Base-by-base conservation (phyloP, 2,113 vertebrate genomes). In the Coreoperca whiteheadi region DNA sequence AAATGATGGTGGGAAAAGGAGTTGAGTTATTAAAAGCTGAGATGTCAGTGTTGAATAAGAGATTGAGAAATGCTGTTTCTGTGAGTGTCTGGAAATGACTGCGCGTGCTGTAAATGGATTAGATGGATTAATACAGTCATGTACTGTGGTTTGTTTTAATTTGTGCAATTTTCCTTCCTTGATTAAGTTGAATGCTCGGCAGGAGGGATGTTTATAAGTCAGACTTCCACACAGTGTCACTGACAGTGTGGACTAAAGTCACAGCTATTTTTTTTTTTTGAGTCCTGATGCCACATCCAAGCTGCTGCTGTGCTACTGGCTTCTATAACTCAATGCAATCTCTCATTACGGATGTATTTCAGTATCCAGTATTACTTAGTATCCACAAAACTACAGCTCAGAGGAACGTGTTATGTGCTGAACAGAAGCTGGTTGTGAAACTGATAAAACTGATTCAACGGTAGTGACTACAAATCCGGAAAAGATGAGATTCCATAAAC, bases 11-110 rank as follows among this genome's bases (percentile, higher is more conserved):
- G 41, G 61, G 12, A 76, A 63, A 34, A 21, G 64, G 48, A 83
- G 79, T n/a, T 28, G 61, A 87, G 81, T 67, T 85, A 83, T 90
- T 83, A 87, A 83, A 87, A 81, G 84, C 77, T 25, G 70, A 54
- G 74, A 41, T 53, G 72, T 82, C 83, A 56, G 34, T 14, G 74
- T 39, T 15, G 15, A 84, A 50, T 53, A 67, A 66, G 63, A 81
- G 74, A 84, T 15, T 3, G 46, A 89, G 57, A 70, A 84, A 63
- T 59, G 67, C 32, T 21, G 53, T 39, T 60, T 69, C 39, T 75
- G 65, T 73, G 15, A 77, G 59, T 61, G 66, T 63, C 30, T 76
- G 76, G 41, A 54, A 51, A 65, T 0, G 34, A 65, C 50, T 28
- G 8, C 3, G 64, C 14, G 39, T 28, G 2, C 8, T 57, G 57